These are phyloP conservation scores for Apteryx owenii DNA, from an alignment of 2,113 vertebrate species.

Conservation along the genomic window DNA sequence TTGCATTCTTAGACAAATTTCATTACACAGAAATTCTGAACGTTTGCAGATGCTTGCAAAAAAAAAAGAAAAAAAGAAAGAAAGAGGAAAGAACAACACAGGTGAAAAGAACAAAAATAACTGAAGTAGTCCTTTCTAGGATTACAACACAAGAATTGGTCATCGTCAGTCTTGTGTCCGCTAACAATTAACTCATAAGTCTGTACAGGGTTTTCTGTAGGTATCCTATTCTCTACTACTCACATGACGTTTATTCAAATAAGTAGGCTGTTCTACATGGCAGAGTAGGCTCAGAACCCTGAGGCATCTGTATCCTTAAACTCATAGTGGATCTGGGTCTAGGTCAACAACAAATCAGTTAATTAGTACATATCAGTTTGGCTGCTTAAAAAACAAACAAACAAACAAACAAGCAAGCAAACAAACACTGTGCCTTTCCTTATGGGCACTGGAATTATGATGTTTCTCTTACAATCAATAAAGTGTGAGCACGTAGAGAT, in stretches of 20 bases:
- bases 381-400: not conserved
- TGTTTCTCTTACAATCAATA: not conserved
- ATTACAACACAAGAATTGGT: not conserved
- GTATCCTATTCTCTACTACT: not conserved
- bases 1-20: not conserved
- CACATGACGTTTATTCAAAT: not conserved
- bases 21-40: not conserved
- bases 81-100: not conserved
- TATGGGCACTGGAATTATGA: not conserved
- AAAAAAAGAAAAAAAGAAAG: not conserved
- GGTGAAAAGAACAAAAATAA: not conserved
- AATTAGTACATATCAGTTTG: not conserved
- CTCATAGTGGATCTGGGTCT: not conserved
- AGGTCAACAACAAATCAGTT: not conserved
- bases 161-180: not conserved
- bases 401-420: not conserved
- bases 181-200: not conserved
- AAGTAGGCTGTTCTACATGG: not conserved
- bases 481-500: not conserved
- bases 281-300: not conserved
- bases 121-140: not conserved
- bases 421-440: not conserved
- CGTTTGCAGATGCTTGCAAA: not conserved
- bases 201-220: not conserved
- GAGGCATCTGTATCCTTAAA: not conserved